These are phyloP conservation scores for Caenorhabditis doughertyi DNA, from an alignment of 2,888 invertebrate genomes.

Conservation along the genomic window DNA sequence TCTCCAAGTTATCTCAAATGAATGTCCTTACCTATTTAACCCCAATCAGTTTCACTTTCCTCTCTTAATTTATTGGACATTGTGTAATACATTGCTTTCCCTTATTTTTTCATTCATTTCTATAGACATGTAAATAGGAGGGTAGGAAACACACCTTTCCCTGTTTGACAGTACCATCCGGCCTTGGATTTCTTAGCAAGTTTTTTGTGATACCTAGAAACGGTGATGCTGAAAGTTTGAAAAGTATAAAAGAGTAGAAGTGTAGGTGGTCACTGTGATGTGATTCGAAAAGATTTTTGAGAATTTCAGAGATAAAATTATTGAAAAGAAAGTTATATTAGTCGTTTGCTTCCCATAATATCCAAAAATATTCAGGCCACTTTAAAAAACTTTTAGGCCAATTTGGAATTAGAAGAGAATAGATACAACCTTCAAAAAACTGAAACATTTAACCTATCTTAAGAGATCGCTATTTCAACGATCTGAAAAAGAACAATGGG, in stretches of 20 bases:
- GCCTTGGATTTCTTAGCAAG: slow-evolving; percentile 40
- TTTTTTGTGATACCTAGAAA: slow-evolving; percentile 31
- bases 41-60: slow-evolving; percentile 46
- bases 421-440: no score
- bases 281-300: no score
- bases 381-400: no score
- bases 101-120: slow-evolving; percentile 19
- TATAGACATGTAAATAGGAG: slow-evolving; percentile 27
- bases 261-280: no score
- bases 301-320: no score
- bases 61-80: not conserved
- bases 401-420: no score
- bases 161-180: slow-evolving; percentile 5
- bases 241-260: no score
- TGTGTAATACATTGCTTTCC: slow-evolving; percentile 20
- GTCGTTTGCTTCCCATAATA: no score
- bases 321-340: no score
- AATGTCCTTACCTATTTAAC: slow-evolving; percentile 6
- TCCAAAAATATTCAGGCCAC: no score
- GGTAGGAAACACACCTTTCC: slow-evolving; percentile 10
- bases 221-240: not conserved
- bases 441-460: slow-evolving; percentile 1
- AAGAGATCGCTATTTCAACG: slow-evolving; percentile 4
- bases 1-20: slow-evolving; percentile 1
- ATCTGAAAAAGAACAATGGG: slow-evolving; percentile 15